Evolutionary conservation across 1,140 invertebrate species (phyloP).

Genomic region (Bombus picipes): DNA sequence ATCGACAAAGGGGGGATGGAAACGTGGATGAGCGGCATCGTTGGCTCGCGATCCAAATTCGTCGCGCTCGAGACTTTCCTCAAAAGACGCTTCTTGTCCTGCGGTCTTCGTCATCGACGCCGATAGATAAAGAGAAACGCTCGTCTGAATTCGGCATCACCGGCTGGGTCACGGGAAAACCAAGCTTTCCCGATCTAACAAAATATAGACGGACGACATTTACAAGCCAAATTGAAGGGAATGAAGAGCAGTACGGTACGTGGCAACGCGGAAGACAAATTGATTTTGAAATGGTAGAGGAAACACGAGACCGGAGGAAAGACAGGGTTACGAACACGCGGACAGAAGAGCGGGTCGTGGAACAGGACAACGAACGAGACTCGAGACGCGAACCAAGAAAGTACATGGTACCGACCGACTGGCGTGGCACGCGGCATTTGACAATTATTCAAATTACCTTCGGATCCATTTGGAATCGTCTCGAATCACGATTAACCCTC

Average conservation of each 20-base stretch:
- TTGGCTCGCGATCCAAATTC: too few species aligned
- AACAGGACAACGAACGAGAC: conserved; percentile 31
- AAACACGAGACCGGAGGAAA: conserved; percentile 31
- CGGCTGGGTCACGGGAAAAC: conserved; percentile 9
- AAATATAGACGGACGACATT: conserved; percentile 79
- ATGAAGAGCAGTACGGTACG: conserved; percentile 70
- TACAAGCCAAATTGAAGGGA: conserved; percentile 81
- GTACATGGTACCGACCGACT: conserved; percentile 50
- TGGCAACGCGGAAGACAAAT: conserved; percentile 76
- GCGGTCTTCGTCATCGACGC: too few species aligned
- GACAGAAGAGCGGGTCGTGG: background rate
- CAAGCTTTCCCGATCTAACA: conserved; percentile 7
- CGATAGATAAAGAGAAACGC: too few species aligned
- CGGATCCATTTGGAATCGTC: conserved; percentile 44
- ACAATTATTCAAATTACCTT: conserved; percentile 54
- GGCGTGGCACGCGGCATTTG: conserved; percentile 67
- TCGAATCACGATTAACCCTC: conserved; percentile 35
- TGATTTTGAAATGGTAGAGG: conserved; percentile 78
- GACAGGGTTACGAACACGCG: background rate
- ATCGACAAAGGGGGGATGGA: too few species aligned
- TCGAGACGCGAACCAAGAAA: conserved; percentile 23
- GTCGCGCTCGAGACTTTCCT: too few species aligned
- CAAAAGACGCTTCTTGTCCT: too few species aligned
- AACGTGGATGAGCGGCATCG: too few species aligned
- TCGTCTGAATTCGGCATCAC: background rate